Evolutionary conservation across 2,888 invertebrate genomes (phyloP), one percentile per base, ranked within the genome.

Genomic region (Thelaira solivaga): DNA sequence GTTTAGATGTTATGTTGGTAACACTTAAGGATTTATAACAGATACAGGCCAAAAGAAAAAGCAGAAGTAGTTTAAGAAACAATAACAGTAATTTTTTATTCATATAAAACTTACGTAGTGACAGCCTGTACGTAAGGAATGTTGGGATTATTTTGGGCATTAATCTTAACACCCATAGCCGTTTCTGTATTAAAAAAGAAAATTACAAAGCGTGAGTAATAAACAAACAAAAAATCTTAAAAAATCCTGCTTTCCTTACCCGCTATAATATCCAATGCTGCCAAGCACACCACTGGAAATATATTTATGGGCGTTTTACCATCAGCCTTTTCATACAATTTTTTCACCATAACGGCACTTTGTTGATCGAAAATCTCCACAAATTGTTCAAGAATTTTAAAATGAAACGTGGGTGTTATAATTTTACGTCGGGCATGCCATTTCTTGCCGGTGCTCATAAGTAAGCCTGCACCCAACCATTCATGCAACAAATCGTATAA

Each of bases 401-500:
- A 82, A 13, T 82, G 82, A 55, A 82, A 82, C 13, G 82, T 68
- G 18, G 82, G 82, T 0, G 94, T 94, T 76, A 95, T 88, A 75
- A 94, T 91, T 86, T 93, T 94, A 22, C 95, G 90, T 36, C 93
- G 90, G 1, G 89, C 88, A 82, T 90, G 91, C 95, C 95, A 95
- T 88, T 92, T 92, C 5, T 86, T 83, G 10, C 86, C 88, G 0
- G 84, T 85, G 73, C 89, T 89, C 20, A 89, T 71, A 0, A 89
- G 80, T 1, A 89, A 64, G 0, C 89, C 89, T 0, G 81, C 83
- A 39, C 89, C 89, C 53, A 89, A 81, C 89, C 89, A 89, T 22
- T 76, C 67, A 41, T 84, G 67, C 7, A 88, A 74, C 36, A 86
- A 61, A 31, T 83, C 82, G 45, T 89, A 89, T 0, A 88, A 71